Evolutionary conservation across 2,888 invertebrate species (phyloP).

Genomic region (Megaustenia siamemsis): DNA sequence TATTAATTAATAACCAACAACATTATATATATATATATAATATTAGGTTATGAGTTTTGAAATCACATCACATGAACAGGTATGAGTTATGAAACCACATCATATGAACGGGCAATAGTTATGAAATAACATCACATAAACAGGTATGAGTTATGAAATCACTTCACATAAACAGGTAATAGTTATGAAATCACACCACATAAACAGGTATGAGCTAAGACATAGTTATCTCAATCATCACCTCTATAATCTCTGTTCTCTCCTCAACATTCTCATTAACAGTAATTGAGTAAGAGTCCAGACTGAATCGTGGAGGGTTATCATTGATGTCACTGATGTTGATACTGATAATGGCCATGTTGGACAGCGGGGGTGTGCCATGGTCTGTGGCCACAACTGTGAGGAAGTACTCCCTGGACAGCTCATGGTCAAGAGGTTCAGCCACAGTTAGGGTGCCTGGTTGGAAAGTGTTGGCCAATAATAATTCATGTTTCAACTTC

Average conservation of each 20-base stretch:
- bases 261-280: constrained; percentile 87
- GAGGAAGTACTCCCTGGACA: constrained; percentile 90
- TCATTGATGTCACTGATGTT: constrained; percentile 82
- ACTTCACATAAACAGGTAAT: no score
- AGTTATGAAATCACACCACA: no score
- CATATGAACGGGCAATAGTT: no score
- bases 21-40: no score
- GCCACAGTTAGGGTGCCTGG: constrained; percentile 88
- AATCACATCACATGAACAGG: no score
- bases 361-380: constrained; percentile 93
- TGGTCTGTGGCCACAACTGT: constrained; percentile 94
- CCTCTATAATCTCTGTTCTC: constrained; percentile 86
- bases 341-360: constrained; percentile 92
- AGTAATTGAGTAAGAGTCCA: constrained; percentile 67
- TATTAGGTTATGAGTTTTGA: no score
- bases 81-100: no score
- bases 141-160: no score
- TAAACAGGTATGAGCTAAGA: no score
- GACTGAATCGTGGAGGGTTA: constrained; percentile 74
- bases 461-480: not conserved
- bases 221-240: not conserved
- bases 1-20: no score
- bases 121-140: no score
- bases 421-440: constrained; percentile 92
- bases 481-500: no score